Evolutionary conservation across 2,797 vertebrate genomes (phyloP).

Genomic region (Parambassis ranga): DNA sequence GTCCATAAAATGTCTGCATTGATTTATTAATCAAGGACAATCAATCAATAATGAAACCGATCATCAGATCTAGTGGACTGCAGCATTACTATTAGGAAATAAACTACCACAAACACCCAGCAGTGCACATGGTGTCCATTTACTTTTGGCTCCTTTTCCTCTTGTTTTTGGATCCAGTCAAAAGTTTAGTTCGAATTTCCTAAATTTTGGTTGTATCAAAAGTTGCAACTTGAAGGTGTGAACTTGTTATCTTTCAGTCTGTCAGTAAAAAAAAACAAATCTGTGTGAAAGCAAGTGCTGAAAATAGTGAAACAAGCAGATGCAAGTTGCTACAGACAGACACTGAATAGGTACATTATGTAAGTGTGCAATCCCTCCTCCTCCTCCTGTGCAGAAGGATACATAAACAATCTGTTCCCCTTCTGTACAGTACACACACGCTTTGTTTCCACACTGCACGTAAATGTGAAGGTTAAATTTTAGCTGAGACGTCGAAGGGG

Average conservation of each 20-base stretch:
- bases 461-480: conserved; percentile 7
- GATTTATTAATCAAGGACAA: no score
- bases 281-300: conserved; percentile 8
- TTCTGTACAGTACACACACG: no score
- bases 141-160: no score
- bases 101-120: no score
- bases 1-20: no score
- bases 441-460: conserved; percentile 1
- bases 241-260: conserved; percentile 5
- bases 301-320: background rate
- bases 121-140: no score
- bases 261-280: conserved; percentile 9
- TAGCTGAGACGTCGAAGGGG: conserved; percentile 8
- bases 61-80: no score
- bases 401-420: background rate
- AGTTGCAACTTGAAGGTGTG: background rate
- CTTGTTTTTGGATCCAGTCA: background rate
- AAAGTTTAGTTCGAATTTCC: background rate
- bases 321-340: conserved; percentile 7
- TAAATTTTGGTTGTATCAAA: background rate
- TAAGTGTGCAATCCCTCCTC: background rate
- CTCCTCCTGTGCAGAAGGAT: background rate
- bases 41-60: no score
- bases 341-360: conserved; percentile 7
- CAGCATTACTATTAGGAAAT: no score